Base-by-base conservation (phyloP, 2,113 vertebrate genomes). In the Neodontobutis hainanensis region DNA sequence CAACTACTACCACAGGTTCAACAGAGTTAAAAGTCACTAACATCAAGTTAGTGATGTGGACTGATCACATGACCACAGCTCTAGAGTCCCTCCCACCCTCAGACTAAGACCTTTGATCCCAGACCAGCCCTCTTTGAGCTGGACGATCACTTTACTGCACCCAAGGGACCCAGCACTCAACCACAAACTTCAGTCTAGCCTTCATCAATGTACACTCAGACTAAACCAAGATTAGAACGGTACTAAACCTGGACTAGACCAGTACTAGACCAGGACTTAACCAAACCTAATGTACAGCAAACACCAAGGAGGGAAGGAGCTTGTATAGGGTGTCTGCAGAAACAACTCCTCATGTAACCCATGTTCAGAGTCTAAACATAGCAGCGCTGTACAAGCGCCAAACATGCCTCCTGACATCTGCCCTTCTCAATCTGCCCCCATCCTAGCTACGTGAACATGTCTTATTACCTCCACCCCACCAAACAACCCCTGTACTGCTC, bases 301-400 rank as follows among this genome's bases (percentile, higher is more conserved):
- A 38, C 36, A 38, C 36, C 36, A 38, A 38, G 36, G 6, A 38
- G 49, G 11, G 49, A 5, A 27, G 16, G 1, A 16, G 9, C 49
- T 50, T 6, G 15, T 19, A 15, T 11, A 12, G 7, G 52, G 32
- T n/a, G 52, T 55, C 52, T 3, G 12, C 52, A 35, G 32, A 55
- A 55, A 55, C 52, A 55, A 55, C 34, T 55, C 52, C 52, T 15
- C 52, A 8, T 55, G 52, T 55, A 55, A n/a, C 52, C 36, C 52
- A 55, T 55, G 52, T 55, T 34, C 52, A n/a, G 52, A n/a, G 52
- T 55, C 52, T 55, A 55, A 55, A 55, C 52, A 55, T 55, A 55
- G 52, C 52, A 36, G 51, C 51, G 14, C 51, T n/a, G 51, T 12
- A 11, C 12, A 32, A 53, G 51, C 36, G 51, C 51, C 51, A 35